These are phyloP conservation scores for Phalacrocorax pelagicus DNA, from an alignment of 2,113 vertebrate species.

Conservation along the genomic window DNA sequence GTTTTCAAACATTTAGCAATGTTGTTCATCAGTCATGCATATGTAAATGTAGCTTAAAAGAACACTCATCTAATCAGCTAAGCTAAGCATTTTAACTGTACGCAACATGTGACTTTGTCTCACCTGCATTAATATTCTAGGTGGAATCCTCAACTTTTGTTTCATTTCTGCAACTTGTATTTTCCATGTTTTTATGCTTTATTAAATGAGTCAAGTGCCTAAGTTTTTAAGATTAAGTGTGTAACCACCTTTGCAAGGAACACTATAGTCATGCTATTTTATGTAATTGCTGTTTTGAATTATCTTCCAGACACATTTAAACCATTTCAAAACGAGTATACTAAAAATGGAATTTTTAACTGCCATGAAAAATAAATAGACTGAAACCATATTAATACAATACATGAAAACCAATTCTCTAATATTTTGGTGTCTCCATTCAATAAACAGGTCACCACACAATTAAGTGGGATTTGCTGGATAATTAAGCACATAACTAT, in stretches of 20 bases:
- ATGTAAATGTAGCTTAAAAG: neutral
- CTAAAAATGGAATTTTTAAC: neutral
- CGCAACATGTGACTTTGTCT: neutral
- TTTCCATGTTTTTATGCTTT: neutral
- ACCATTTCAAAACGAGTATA: neutral
- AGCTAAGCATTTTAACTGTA: neutral
- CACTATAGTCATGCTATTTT: neutral
- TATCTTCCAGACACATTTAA: neutral
- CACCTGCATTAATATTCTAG: neutral
- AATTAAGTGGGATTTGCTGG: neutral
- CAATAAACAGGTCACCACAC: neutral
- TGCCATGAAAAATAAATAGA: neutral
- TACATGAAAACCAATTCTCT: neutral
- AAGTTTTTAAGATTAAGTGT: neutral
- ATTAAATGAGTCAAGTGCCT: neutral
- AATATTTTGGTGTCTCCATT: neutral
- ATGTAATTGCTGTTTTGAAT: neutral
- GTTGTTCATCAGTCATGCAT: neutral
- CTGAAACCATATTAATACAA: neutral
- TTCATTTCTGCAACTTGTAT: neutral
- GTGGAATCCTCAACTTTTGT: neutral
- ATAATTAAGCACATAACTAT: neutral
- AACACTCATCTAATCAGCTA: neutral
- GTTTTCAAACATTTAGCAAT: neutral
- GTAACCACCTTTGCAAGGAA: neutral